Base-by-base conservation (phyloP, 2,797 vertebrate species). In the Rhinoraja longicauda region DNA sequence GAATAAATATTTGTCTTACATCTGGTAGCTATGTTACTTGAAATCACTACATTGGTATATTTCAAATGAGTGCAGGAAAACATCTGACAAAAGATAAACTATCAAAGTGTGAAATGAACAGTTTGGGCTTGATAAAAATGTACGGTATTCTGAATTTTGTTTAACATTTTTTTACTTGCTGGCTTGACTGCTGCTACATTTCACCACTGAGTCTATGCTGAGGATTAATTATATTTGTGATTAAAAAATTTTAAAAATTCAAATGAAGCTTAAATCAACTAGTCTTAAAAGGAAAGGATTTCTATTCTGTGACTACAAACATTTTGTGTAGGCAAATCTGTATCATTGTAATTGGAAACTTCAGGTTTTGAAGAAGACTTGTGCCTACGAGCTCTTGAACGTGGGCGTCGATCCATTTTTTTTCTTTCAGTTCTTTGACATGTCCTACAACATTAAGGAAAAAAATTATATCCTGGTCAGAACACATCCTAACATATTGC, bases 401-500 rank as follows among this genome's bases (percentile, higher is more conserved):
- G 45, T 2, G 70, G 70, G 32, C 45, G 72, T 29, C 13, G 67
- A 45, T n/a, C 36, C 39, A 13, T 45, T 75, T 59, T 67, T 88
- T 12, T 24, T 75, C 53, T 75, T 73, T 45, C 21, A 26, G 70
- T 29, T 13, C 53, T 26, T 26, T n/a, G 4, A 73, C 17, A 70
- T 13, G 75, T 92, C 90, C 90, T 92, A 92, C 36, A 92, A 92
- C 7, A 36, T 67, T 29, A 70, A 92, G 53, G 39, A 57, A 67
- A 73, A 73, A 1, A 5, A 45, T 92, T 73, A 75, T 75, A 73
- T 29, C 39, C 45, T 24, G 29, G 13, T 92, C 67, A 92, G 81
- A 29, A 57, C 39, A 15, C 26, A 13, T 29, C 36, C 8, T 24
- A n/a, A 15, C 19, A 92, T 26, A 92, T 53, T 24, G n/a, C n/a